Percentiles rank a stretch among this genome's conserved stretches.
Conservation (phyloP, 2,113 vertebrate genomes). For the Morone chrysops region DNA sequence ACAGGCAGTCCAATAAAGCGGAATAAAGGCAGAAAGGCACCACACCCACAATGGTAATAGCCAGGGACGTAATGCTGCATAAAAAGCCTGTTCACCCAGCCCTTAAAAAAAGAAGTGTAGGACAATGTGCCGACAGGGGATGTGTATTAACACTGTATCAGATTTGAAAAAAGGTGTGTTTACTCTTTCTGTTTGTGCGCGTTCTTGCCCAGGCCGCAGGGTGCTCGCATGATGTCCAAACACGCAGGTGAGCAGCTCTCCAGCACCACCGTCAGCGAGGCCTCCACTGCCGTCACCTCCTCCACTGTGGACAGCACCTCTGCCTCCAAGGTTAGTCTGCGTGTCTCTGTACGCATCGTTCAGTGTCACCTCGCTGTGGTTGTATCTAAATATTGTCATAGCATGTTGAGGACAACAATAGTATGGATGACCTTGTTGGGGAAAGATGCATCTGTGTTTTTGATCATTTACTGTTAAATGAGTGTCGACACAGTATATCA, state of each 20-base stretch:
- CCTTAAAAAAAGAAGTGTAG: not conserved
- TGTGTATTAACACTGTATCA: not conserved
- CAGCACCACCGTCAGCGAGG: slow-evolving; percentile 94
- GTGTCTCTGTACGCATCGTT: not conserved
- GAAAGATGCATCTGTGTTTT: not conserved
- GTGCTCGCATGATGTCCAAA: slow-evolving; percentile 85
- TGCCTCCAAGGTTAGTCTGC: slow-evolving; percentile 83
- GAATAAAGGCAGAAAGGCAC: not conserved
- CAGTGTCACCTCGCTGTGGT: not conserved
- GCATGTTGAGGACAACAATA: not conserved
- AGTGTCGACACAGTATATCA: not conserved
- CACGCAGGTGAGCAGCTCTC: slow-evolving; percentile 83
- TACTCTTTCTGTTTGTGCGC: slow-evolving; percentile 10
- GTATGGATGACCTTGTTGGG: too few species aligned
- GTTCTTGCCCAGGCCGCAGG: slow-evolving; percentile 79
- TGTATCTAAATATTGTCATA: not conserved
- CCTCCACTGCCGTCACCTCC: slow-evolving; percentile 89
- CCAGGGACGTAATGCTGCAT: too few species aligned
- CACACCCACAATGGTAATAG: not conserved
- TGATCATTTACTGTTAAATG: not conserved
- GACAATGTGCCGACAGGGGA: too few species aligned
- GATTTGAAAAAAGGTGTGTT: slow-evolving; percentile 14
- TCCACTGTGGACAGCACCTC: slow-evolving; percentile 89
- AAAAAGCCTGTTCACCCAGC: not conserved
- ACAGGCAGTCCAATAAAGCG: not conserved